A percentile compares a stretch with the other conserved stretches of the same genome.
phyloP scores from a whole-genome alignment of 2,797 vertebrate genomes.

The Anisognathus igniventris region DNA sequence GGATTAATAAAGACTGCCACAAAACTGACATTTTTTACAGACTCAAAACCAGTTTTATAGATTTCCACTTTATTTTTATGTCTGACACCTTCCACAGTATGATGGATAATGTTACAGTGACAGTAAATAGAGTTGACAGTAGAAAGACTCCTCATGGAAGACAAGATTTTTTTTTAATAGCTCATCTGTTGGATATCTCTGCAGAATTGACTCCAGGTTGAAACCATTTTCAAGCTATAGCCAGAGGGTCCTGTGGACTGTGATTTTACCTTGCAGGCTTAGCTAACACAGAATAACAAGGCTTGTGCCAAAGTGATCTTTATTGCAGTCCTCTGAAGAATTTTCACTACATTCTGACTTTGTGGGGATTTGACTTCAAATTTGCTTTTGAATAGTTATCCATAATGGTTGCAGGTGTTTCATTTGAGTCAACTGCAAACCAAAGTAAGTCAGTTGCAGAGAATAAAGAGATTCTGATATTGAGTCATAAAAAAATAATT shows the following conservation, averaged over 20 bases:
- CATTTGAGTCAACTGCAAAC: neutral
- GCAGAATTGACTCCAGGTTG: neutral
- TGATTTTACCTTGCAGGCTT: neutral
- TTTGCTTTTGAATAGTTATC: neutral
- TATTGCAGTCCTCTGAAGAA: neutral
- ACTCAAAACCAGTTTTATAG: slow-evolving; percentile 27
- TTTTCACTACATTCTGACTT: neutral
- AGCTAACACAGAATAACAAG: neutral
- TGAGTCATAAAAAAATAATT: neutral
- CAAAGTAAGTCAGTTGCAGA: neutral
- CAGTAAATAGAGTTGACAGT: neutral
- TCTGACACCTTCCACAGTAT: neutral
- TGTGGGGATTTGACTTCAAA: neutral
- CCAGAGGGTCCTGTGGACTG: neutral
- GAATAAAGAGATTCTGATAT: neutral
- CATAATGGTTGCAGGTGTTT: neutral
- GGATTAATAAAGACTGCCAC: slow-evolving; percentile 20
- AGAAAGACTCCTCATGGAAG: neutral
- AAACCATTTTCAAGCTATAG: neutral
- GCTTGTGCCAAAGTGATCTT: neutral
- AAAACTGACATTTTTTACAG: slow-evolving; percentile 11
- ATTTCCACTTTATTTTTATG: slow-evolving; percentile 53
- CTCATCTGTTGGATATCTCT: neutral
- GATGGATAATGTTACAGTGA: slow-evolving; percentile 18
- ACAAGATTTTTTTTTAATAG: neutral